Evolutionary conservation across 2,113 vertebrate genomes (phyloP).

Genomic region (Lathamus discolor): DNA sequence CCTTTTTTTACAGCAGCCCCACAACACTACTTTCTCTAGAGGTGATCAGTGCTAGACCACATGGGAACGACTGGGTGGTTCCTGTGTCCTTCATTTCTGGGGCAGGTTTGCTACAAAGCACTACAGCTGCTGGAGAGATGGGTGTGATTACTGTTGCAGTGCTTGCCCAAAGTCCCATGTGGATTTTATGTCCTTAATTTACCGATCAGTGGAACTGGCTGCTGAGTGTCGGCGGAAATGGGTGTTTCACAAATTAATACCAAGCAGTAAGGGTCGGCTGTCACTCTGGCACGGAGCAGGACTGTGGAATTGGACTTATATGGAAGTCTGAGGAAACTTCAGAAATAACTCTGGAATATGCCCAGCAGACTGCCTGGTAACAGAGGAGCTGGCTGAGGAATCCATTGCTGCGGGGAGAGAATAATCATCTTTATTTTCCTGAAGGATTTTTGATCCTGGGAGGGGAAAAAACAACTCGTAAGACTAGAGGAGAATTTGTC

Average conservation of each 20-base stretch:
- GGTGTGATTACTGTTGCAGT: not conserved
- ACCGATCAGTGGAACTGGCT: not conserved
- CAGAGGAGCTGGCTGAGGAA: slow-evolving; percentile 33
- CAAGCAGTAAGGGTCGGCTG: not conserved
- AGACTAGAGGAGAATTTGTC: not conserved
- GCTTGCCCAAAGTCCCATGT: fast-evolving
- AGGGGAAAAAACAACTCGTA: slow-evolving; percentile 35
- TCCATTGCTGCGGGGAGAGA: slow-evolving; percentile 33
- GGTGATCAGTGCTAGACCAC: fast-evolving
- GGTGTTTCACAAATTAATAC: not conserved
- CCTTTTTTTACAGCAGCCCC: not conserved
- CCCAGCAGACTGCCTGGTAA: slow-evolving; percentile 53
- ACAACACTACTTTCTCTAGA: not conserved
- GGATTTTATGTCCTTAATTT: slow-evolving; percentile 6
- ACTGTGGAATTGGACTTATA: slow-evolving; percentile 47
- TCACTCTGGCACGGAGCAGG: not conserved
- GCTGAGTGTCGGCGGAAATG: not conserved
- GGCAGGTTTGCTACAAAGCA: not conserved
- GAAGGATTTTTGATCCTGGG: not conserved
- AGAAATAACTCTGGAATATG: slow-evolving; percentile 52
- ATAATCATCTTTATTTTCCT: slow-evolving; percentile 28
- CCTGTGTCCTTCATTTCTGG: not conserved
- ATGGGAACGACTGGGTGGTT: not conserved
- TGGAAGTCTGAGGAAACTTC: slow-evolving; percentile 56
- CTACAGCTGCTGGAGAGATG: not conserved